Evolutionary conservation across 2,113 vertebrate genomes (phyloP).

Genomic region (Callionymus lyra): DNA sequence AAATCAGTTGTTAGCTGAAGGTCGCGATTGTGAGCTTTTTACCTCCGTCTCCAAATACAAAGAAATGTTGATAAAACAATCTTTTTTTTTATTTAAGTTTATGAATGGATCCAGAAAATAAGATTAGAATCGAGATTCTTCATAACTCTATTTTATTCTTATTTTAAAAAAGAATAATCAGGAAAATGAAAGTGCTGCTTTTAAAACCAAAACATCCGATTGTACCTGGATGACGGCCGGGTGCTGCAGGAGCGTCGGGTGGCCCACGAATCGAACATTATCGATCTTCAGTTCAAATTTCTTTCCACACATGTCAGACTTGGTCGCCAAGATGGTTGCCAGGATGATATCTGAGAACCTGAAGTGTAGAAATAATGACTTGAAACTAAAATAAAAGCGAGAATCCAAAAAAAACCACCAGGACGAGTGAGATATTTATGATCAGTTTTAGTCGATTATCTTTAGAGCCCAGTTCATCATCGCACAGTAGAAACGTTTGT

Average conservation of each 20-base stretch:
- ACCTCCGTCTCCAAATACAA: too few species aligned
- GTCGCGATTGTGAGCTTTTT: too few species aligned
- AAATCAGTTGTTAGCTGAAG: too few species aligned
- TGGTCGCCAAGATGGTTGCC: constrained; percentile 94
- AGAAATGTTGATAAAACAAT: too few species aligned
- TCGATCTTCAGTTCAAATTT: constrained; percentile 99
- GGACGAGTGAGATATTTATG: constrained; percentile 12
- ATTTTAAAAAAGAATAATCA: background rate
- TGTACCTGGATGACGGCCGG: constrained; percentile 71
- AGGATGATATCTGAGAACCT: constrained; percentile 97
- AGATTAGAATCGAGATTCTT: too few species aligned
- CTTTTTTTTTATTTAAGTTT: too few species aligned
- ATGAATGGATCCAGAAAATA: too few species aligned
- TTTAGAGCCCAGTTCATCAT: constrained; percentile 21
- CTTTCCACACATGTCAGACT: constrained; percentile 96
- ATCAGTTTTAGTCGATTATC: constrained; percentile 18
- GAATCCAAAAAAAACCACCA: too few species aligned
- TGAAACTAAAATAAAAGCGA: too few species aligned
- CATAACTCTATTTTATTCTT: background rate
- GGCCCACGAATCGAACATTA: constrained; percentile 93
- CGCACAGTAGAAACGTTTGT: constrained; percentile 9
- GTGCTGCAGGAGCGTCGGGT: constrained; percentile 89
- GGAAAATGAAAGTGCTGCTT: too few species aligned
- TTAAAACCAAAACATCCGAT: too few species aligned
- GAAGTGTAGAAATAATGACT: constrained; percentile 11